Base-by-base conservation (phyloP, 1,140 invertebrate genomes). In the Macrotrachela quadricornifera region DNA sequence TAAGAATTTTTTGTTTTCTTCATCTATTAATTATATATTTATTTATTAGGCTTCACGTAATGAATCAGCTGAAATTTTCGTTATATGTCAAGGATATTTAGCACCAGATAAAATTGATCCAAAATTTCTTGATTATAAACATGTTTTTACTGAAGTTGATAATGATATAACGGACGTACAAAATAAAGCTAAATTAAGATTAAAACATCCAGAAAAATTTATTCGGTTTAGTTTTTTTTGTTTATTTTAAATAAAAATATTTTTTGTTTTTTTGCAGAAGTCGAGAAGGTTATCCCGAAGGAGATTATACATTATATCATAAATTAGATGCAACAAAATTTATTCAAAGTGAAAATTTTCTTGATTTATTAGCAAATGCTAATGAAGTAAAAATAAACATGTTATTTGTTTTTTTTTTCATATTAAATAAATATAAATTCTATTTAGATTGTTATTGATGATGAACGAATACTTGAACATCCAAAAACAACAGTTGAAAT, bases 61-160 rank as follows among this genome's bases (percentile, higher is more conserved):
- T 64, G 94, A 99, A 72, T 99, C 94, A 1, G 92, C 94, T 51
- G 94, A 99, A 78, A 97, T 99, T 59, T 99, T 97, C 68, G 83
- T 99, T 46, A 87, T 97, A 9, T 99, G 94, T 68, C 83, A 96
- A 71, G 75, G 80, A 46, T 99, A 85, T 65, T 71, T 85, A 50
- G 86, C 90, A 9, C 92, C 92, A 0, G 82, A 85, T 63, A 87
- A 83, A 64, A 78, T 99, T 58, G 92, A 97, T 74, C 78, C 83
- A 0, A 85, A 85, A 62, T 83, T 97, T 61, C 73, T 96, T 55
- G 88, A 97, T 73, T 72, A 85, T 0, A 91, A 90, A 63, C 78
- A 86, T 76, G 88, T 99, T 0, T 99, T 99, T 72, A 80, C 86
- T 63, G 88, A 95, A 63, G 71, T 92, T 30, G 80, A 90, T 54